A percentile compares a stretch with the other conserved stretches of the same genome.
phyloP scores from a whole-genome alignment of 2,113 vertebrate genomes.

The Enhydra lutris region DNA sequence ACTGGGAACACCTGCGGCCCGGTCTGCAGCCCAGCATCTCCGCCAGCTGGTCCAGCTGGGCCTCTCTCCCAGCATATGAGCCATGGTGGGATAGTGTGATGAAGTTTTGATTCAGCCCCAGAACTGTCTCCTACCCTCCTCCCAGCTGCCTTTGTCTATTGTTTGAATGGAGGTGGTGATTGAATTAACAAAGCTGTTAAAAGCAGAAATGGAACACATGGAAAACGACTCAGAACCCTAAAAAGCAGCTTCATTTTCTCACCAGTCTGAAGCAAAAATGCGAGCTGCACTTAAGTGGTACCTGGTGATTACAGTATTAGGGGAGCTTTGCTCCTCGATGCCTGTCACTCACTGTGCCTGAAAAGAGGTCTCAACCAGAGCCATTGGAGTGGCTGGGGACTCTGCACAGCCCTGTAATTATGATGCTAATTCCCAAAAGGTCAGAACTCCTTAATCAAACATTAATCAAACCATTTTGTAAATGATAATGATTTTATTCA shows the following conservation, averaged over 20 bases:
- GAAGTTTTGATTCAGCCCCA: constrained; percentile 52
- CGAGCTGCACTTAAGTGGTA: constrained; percentile 45
- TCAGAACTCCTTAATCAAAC: constrained; percentile 79
- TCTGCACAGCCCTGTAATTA: constrained; percentile 67
- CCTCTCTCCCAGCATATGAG: not conserved
- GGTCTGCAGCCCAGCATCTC: constrained; percentile 47
- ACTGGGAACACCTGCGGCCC: constrained; percentile 81
- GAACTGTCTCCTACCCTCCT: not conserved
- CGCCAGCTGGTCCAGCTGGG: constrained; percentile 26
- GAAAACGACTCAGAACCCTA: not conserved
- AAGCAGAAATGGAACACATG: constrained; percentile 24
- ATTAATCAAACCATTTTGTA: constrained; percentile 75
- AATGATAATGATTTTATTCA: constrained; percentile 51
- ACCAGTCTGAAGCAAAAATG: not conserved
- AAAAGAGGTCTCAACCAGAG: constrained; percentile 54
- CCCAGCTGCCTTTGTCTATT: constrained; percentile 19
- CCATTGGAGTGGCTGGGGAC: constrained; percentile 55
- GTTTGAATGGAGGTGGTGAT: constrained; percentile 44
- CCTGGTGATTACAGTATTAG: constrained; percentile 53
- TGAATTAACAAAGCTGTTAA: constrained; percentile 76
- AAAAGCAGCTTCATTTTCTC: not conserved
- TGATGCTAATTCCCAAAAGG: constrained; percentile 74
- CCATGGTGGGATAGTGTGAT: constrained; percentile 2
- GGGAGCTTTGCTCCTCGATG: not conserved
- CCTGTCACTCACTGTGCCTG: constrained; percentile 46